A percentile compares a stretch with the other conserved stretches of the same genome.
These are phyloP conservation scores for Aselliscus stoliczkanus DNA, from an alignment of 2,797 vertebrate species.

Conservation along the genomic window DNA sequence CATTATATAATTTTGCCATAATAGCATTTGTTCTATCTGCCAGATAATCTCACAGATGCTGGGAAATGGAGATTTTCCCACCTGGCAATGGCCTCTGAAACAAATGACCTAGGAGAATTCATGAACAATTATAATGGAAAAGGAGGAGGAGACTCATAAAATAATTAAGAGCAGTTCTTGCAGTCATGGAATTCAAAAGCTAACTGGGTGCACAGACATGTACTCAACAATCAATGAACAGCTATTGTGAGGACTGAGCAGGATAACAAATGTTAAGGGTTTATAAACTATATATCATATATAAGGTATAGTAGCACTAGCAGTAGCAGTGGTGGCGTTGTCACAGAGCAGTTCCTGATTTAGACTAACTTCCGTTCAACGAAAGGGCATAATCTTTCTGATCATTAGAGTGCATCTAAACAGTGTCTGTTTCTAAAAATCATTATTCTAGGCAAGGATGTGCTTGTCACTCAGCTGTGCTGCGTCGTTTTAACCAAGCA, in stretches of 20 bases:
- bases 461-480: conserved; percentile 46
- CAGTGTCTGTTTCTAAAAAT: conserved; percentile 45
- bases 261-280: not conserved
- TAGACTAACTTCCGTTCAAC: not conserved
- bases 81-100: not conserved
- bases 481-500: conserved; percentile 1
- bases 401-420: conserved; percentile 17
- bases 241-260: not conserved
- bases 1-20: not conserved
- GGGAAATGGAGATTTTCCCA: not conserved
- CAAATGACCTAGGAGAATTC: not conserved
- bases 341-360: not conserved
- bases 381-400: not conserved
- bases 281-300: not conserved
- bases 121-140: not conserved
- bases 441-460: conserved; percentile 47
- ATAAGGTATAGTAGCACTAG: not conserved
- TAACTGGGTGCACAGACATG: not conserved
- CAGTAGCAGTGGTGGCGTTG: not conserved
- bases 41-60: not conserved
- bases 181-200: not conserved
- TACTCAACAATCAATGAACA: not conserved
- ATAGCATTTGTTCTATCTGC: not conserved
- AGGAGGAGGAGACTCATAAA: not conserved
- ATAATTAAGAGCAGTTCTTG: not conserved